Conservation (phyloP, 2,888 invertebrate species). For the Schrankia costaestrigalis region DNA sequence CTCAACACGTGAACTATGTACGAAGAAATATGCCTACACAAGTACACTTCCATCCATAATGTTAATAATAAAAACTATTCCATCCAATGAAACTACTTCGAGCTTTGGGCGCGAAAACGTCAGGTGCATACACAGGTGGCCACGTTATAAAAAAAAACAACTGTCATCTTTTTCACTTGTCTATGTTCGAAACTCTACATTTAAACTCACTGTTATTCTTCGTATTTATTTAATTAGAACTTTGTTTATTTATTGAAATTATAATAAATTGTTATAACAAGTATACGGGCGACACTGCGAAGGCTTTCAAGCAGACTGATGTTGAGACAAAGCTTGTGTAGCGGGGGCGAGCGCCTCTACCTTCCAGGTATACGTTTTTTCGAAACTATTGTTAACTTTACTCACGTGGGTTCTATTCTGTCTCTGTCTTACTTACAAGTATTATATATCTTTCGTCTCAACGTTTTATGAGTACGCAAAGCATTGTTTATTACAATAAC, state of each 20-base stretch:
- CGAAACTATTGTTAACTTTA: slow-evolving; percentile 72
- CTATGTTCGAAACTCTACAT: too few species aligned
- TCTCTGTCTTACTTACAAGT: slow-evolving; percentile 50
- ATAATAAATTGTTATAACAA: slow-evolving; percentile 7
- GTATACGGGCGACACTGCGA: slow-evolving; percentile 44
- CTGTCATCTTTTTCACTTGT: too few species aligned
- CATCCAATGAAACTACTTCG: slow-evolving; percentile 19
- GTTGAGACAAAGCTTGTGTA: slow-evolving; percentile 38
- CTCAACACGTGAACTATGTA: slow-evolving; percentile 32
- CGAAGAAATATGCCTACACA: slow-evolving; percentile 46
- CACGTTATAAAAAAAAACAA: slow-evolving; percentile 38
- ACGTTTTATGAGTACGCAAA: slow-evolving; percentile 35
- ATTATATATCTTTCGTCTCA: slow-evolving; percentile 37
- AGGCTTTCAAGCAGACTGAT: slow-evolving; percentile 64
- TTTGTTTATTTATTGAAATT: slow-evolving; percentile 35
- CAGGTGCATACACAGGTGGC: slow-evolving; percentile 58
- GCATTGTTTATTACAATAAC: slow-evolving; percentile 70
- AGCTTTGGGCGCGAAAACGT: slow-evolving; percentile 65
- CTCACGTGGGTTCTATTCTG: slow-evolving; percentile 63
- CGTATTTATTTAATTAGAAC: too few species aligned
- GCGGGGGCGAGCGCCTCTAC: slow-evolving; percentile 55
- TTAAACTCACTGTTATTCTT: too few species aligned
- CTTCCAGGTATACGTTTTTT: slow-evolving; percentile 75
- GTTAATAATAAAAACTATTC: slow-evolving; percentile 10
- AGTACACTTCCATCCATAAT: neutral